Evolutionary conservation across 2,797 vertebrate species (phyloP).

Genomic region (Halcyon smyrnensis): DNA sequence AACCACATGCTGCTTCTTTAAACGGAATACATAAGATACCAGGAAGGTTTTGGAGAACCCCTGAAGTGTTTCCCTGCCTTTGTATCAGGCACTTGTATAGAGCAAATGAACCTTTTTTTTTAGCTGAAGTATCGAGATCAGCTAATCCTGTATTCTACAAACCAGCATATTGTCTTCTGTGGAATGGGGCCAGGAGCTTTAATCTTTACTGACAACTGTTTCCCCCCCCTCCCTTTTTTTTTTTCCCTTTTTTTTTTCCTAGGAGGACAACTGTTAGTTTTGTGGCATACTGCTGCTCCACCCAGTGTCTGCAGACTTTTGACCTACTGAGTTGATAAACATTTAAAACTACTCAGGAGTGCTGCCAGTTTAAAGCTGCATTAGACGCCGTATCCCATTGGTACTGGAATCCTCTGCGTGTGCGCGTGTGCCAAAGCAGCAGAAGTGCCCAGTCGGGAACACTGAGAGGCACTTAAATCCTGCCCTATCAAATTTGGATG

Average conservation of each 20-base stretch:
- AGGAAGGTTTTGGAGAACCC: constrained; percentile 17
- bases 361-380: constrained; percentile 56
- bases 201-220: constrained; percentile 59
- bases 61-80: constrained; percentile 9
- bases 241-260: neutral
- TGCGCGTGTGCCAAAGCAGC: constrained; percentile 56
- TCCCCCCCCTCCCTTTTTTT: neutral
- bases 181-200: constrained; percentile 27
- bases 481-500: constrained; percentile 29
- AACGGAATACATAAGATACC: neutral
- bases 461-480: constrained; percentile 33
- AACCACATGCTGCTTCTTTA: constrained; percentile 27
- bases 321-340: constrained; percentile 84
- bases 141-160: constrained; percentile 34
- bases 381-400: constrained; percentile 10
- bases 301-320: constrained; percentile 84
- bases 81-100: neutral
- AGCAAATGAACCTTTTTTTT: neutral
- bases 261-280: constrained; percentile 84
- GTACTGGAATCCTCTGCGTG: constrained; percentile 46
- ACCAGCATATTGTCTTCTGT: constrained; percentile 17
- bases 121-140: neutral
- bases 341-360: constrained; percentile 58
- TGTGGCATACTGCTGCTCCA: constrained; percentile 87
- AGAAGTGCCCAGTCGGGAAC: constrained; percentile 42